Evolutionary conservation across 2,797 vertebrate genomes (phyloP).

Genomic region (Oophaga sylvatica): DNA sequence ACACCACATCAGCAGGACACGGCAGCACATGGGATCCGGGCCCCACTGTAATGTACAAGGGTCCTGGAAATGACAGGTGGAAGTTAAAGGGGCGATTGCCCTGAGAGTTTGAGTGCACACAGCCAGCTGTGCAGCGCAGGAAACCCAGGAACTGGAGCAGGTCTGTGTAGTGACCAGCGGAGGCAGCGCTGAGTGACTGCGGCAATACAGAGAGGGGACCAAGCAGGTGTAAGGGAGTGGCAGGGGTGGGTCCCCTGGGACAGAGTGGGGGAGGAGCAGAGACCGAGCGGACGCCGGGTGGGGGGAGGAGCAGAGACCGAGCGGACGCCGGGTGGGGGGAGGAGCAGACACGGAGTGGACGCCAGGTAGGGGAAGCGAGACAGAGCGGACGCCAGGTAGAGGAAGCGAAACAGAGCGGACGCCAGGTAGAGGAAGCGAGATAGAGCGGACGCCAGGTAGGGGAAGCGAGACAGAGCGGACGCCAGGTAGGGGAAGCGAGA

Average conservation of each 20-base stretch:
- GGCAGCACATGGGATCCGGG: neutral
- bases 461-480: neutral
- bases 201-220: too few relatives aligned
- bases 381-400: neutral
- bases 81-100: too few relatives aligned
- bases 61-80: neutral
- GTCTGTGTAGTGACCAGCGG: too few relatives aligned
- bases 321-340: neutral
- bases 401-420: too few relatives aligned
- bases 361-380: neutral
- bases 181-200: too few relatives aligned
- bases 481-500: neutral
- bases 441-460: neutral
- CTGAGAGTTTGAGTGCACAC: too few relatives aligned
- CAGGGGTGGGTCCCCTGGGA: too few relatives aligned
- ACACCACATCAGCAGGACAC: neutral
- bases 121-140: too few relatives aligned
- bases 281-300: too few relatives aligned
- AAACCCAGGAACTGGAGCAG: too few relatives aligned
- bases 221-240: too few relatives aligned
- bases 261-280: too few relatives aligned
- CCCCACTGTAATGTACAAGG: neutral
- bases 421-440: neutral
- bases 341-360: neutral
- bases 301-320: neutral